Evolutionary conservation across 2,888 invertebrate species (phyloP).

Genomic region (Aspidiotus destructor): DNA sequence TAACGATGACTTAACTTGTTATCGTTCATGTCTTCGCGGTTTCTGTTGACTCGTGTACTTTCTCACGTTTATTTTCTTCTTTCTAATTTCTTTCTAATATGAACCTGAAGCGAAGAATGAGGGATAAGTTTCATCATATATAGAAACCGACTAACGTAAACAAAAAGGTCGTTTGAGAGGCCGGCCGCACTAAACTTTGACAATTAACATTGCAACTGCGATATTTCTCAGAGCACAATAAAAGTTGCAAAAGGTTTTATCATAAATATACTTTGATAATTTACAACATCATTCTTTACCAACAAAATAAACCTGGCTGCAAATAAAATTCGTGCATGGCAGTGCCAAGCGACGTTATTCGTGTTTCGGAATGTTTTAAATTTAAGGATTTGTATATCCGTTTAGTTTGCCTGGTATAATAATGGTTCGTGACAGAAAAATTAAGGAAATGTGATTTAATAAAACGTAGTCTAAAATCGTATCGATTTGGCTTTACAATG

Average conservation of each 20-base stretch:
- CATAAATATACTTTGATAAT: conserved; percentile 18
- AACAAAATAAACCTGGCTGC: background rate
- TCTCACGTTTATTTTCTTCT: background rate
- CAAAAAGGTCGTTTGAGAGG: conserved; percentile 28
- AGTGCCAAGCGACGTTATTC: conserved; percentile 14
- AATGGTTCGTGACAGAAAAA: background rate
- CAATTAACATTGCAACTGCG: conserved; percentile 29
- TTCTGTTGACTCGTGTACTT: too few relatives aligned
- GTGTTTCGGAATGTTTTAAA: background rate
- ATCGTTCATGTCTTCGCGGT: too few relatives aligned
- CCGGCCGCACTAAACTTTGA: conserved; percentile 19
- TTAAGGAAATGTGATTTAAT: background rate
- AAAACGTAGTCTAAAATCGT: too few relatives aligned
- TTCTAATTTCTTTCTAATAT: background rate
- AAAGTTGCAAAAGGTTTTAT: conserved; percentile 25
- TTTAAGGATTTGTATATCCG: too few relatives aligned
- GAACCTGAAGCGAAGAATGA: background rate
- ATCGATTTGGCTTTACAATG: too few relatives aligned
- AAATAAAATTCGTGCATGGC: conserved; percentile 23
- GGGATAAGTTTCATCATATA: background rate
- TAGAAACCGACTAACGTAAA: conserved; percentile 14
- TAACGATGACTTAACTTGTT: too few relatives aligned
- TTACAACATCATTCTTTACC: conserved; percentile 12
- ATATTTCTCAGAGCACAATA: conserved; percentile 28
- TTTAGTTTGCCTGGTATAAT: background rate